Evolutionary conservation across 2,797 vertebrate genomes (phyloP).

Genomic region (Chaunax sp.): DNA sequence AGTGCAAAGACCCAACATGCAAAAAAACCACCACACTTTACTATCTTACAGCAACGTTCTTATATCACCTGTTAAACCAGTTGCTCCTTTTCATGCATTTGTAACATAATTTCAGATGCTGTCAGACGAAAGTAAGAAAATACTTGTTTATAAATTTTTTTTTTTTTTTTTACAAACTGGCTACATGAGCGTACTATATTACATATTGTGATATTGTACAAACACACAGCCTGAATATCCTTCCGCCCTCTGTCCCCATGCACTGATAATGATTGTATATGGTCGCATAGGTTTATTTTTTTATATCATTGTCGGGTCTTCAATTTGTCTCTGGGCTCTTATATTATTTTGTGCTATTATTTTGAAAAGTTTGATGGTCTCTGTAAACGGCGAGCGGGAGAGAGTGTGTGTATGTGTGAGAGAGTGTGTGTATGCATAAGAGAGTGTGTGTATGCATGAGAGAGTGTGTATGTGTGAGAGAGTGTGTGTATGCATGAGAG

Average conservation of each 20-base stretch:
- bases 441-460: neutral
- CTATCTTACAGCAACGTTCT: too few species aligned
- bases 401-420: conserved; percentile 6
- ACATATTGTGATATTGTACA: conserved; percentile 32
- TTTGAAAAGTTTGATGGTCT: conserved; percentile 33
- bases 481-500: neutral
- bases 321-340: conserved; percentile 17
- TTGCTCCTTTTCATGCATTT: neutral
- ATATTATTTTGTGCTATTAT: conserved; percentile 45
- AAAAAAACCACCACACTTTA: too few species aligned
- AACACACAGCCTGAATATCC: neutral
- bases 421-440: neutral
- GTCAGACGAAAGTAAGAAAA: neutral
- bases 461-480: neutral
- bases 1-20: too few species aligned
- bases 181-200: too few species aligned
- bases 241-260: conserved; percentile 42
- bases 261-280: conserved; percentile 74
- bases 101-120: conserved; percentile 6
- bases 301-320: conserved; percentile 48
- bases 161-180: conserved; percentile 6
- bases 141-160: neutral
- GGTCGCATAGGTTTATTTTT: conserved; percentile 60
- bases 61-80: neutral
- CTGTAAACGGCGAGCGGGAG: neutral